Base-by-base conservation (phyloP, 2,797 vertebrate species). In the Geotrypetes seraphini region DNA sequence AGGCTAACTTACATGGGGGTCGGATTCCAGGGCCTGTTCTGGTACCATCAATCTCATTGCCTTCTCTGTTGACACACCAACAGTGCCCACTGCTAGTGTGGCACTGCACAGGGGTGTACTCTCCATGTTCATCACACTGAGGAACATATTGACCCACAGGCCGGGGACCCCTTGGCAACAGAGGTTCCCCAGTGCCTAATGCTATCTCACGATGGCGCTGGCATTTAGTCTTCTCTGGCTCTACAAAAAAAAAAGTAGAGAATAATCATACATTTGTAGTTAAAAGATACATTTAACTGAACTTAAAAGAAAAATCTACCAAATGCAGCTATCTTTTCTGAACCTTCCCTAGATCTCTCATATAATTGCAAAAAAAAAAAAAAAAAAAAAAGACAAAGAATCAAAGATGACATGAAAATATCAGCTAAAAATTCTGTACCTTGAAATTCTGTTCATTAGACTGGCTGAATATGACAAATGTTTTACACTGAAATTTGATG, bases 1-100 rank as follows among this genome's bases (percentile, higher is more conserved):
- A n/a, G n/a, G 19, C 29, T 1, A 8, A 86, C 94, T 94, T 75
- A 98, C 95, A 98, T 8, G 81, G 81, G 4, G 91, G 92, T 53
- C 27, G 73, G 50, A 71, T 72, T 32, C 83, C 86, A 0, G 78
- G 75, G 5, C 69, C 60, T 0, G 85, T 79, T 37, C 83, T 83
- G 25, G 86, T 90, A 27, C 86, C 93, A 3, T 75, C 67, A 32
- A 97, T 73, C 67, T 97, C 91, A 7, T 80, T 83, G 12, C 95
- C 94, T 0, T 79, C 66, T 2, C 59, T 58, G 40, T 92, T 83
- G 56, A 97, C 91, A 2, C 95, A 99, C 95, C 95, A 99, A 50
- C 95, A 97, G 37, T 91, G 73, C 2, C 87, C 88, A 0, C 55
- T 76, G 71, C 74, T 69, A 29, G 46, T 23, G 2, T 93, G 89